Evolutionary conservation across 2,113 vertebrate species (phyloP).

Genomic region (Misgurnus mizolepis): DNA sequence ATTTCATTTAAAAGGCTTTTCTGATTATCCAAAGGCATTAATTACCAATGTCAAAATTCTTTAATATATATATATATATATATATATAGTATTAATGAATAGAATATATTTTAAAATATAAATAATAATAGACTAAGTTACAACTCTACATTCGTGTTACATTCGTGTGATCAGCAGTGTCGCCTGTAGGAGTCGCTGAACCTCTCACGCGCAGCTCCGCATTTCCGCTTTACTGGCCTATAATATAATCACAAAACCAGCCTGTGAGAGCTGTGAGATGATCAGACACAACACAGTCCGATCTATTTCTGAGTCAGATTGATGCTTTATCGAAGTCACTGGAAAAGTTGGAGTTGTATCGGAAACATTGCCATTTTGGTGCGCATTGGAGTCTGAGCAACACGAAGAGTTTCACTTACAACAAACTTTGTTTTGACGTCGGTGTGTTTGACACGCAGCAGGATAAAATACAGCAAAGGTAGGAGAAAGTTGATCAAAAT

Average conservation of each 20-base stretch:
- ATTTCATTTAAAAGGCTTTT: too few species aligned
- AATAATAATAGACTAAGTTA: too few species aligned
- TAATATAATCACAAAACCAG: conserved; percentile 16
- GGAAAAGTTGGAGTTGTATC: not conserved
- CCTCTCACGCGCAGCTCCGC: conserved; percentile 37
- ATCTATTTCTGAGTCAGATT: not conserved
- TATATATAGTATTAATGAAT: too few species aligned
- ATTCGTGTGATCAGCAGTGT: not conserved
- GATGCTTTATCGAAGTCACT: not conserved
- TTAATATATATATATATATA: too few species aligned
- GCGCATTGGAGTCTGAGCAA: not conserved
- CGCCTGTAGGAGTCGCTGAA: conserved; percentile 72
- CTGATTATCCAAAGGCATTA: too few species aligned
- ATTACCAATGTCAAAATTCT: too few species aligned
- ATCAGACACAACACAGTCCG: not conserved
- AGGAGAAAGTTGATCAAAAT: conserved; percentile 13
- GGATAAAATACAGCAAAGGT: conserved; percentile 36
- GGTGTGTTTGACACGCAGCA: conserved; percentile 26
- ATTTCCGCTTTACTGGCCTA: conserved; percentile 29
- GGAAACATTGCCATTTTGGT: not conserved
- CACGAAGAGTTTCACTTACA: conserved; percentile 29
- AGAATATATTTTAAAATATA: too few species aligned
- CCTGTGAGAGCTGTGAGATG: conserved; percentile 12
- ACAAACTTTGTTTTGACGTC: conserved; percentile 38
- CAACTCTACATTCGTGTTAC: too few species aligned